Conservation (phyloP, 2,113 vertebrate species). For the Sinocyclocheilus anophthalmus region DNA sequence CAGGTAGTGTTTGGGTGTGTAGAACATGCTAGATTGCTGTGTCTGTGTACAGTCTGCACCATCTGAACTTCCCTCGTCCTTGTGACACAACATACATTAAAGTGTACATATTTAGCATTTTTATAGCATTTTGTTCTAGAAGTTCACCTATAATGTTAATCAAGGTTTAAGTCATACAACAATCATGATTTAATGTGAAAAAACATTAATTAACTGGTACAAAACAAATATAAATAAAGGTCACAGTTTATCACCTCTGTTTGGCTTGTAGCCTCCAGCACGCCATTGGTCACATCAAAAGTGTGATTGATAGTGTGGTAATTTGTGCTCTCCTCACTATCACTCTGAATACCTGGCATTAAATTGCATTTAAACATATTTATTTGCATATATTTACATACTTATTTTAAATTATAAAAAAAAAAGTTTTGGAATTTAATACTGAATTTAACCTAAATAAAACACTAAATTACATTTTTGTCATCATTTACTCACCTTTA, state of each 20-base stretch:
- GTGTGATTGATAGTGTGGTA: slow-evolving; percentile 52
- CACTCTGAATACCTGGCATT: slow-evolving; percentile 49
- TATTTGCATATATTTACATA: too few relatives aligned
- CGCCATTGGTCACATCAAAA: slow-evolving; percentile 11
- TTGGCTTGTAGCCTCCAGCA: background rate
- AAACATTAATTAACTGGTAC: background rate
- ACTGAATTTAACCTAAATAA: too few relatives aligned
- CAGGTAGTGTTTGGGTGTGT: slow-evolving; percentile 46
- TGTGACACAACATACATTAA: background rate
- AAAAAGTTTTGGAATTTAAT: too few relatives aligned
- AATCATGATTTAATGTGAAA: background rate
- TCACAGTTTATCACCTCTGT: slow-evolving; percentile 3
- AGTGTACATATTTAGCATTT: too few relatives aligned
- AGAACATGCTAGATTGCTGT: slow-evolving; percentile 50
- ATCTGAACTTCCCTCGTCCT: slow-evolving; percentile 42
- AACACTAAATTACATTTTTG: too few relatives aligned
- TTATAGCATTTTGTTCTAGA: too few relatives aligned
- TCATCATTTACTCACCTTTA: too few relatives aligned
- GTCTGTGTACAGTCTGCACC: slow-evolving; percentile 21
- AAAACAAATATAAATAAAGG: background rate
- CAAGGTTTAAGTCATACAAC: too few relatives aligned
- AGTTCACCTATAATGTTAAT: too few relatives aligned
- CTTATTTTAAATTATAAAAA: too few relatives aligned
- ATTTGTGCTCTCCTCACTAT: slow-evolving; percentile 58
- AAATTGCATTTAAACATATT: too few relatives aligned